phyloP scores from a whole-genome alignment of 2,888 invertebrate species.

The Seira musarum region DNA sequence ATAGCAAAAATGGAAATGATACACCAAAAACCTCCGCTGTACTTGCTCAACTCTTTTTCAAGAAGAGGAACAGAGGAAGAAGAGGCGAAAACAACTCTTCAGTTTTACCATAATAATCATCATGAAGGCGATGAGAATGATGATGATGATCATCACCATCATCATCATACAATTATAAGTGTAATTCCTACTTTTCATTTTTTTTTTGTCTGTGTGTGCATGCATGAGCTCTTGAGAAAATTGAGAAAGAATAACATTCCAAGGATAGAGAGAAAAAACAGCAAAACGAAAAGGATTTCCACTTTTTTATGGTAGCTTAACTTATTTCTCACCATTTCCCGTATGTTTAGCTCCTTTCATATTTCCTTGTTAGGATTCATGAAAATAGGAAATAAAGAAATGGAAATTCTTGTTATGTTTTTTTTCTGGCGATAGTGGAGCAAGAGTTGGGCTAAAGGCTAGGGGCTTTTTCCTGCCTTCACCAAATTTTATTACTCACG shows the following conservation, averaged over 20 bases:
- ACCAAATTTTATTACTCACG: constrained; percentile 54
- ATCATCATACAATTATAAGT: constrained; percentile 48
- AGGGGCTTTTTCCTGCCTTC: constrained; percentile 31
- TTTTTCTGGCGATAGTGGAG: constrained; percentile 15
- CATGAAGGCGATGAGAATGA: too few species aligned
- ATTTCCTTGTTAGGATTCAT: constrained; percentile 22
- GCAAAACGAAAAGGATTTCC: constrained; percentile 39
- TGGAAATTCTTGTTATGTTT: constrained; percentile 18
- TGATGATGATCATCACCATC: constrained; percentile 33
- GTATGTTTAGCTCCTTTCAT: constrained; percentile 49
- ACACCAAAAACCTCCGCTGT: too few species aligned
- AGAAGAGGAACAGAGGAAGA: too few species aligned
- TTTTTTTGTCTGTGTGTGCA: constrained; percentile 25
- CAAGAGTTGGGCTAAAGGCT: too few species aligned
- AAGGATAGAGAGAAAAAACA: too few species aligned
- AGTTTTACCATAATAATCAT: too few species aligned
- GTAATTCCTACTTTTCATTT: constrained; percentile 32
- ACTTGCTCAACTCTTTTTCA: too few species aligned
- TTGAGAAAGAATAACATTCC: constrained; percentile 54
- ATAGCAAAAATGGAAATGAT: too few species aligned
- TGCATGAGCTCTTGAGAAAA: constrained; percentile 57
- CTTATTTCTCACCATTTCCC: constrained; percentile 53
- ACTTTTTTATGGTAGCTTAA: constrained; percentile 39
- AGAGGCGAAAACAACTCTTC: too few species aligned
- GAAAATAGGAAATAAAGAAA: constrained; percentile 23